Base-by-base conservation (phyloP, 2,113 vertebrate genomes). In the Toxostoma redivivum region DNA sequence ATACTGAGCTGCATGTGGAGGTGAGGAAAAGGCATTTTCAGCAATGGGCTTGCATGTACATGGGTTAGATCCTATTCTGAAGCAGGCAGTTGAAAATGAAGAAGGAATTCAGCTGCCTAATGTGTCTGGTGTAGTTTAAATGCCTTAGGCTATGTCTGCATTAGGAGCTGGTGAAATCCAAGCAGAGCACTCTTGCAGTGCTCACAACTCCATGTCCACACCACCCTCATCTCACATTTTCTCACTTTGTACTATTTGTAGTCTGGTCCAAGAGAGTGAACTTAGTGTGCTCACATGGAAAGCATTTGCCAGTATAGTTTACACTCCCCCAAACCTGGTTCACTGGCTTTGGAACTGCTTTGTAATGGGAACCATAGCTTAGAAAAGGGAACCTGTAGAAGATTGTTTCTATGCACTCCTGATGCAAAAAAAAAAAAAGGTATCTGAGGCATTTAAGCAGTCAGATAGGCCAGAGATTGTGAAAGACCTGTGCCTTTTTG, bases 251-350 rank as follows among this genome's bases (percentile, higher is more conserved):
- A 13, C 54, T 82, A 5, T 65, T 8, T 56, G 14, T 45, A 57
- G 16, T 40, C n/a, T 57, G 20, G 5, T 69, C 23, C 25, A 11
- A 42, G 50, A 80, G 58, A 28, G 24, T 45, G 20, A 87, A 37
- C 5, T 71, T 2, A 0, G 2, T 27, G 30, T 42, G 30, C 14
- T 71, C 5, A 31, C 0, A 0, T 27, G 16, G 35, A 81, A 22
- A 71, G 5, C 12, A 51, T 28, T 67, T 56, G 70, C 5, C 24
- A 44, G 30, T 48, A 84, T 23, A 76, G 28, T 65, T 90, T 82
- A 10, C 47, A 30, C 4, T n/a, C 23, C 5, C 0, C 7, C 48
- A 67, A 47, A 7, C 17, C 3, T 5, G 0, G 2, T 42, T 71
- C 23, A 28, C 8, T 8, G 38, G 31, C n/a, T 65, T 50, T 82